A percentile compares a stretch with the other conserved stretches of the same genome.
These are phyloP conservation scores for Tetramorium bicarinatum DNA, from an alignment of 2,888 invertebrate species.

Conservation along the genomic window DNA sequence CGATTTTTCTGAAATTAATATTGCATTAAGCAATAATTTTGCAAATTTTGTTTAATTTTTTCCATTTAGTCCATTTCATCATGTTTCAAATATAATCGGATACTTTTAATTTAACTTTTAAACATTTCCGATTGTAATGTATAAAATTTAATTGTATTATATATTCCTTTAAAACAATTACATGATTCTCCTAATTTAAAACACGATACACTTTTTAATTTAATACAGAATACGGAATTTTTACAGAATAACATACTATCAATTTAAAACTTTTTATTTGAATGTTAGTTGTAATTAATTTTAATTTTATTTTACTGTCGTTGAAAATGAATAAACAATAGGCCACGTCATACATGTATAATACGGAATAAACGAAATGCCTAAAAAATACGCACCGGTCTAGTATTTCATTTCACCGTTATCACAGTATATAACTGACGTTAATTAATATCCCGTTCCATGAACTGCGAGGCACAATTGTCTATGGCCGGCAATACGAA, in stretches of 20 bases:
- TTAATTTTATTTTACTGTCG: constrained; percentile 8
- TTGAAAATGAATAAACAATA: constrained; percentile 7
- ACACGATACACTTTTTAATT: neutral
- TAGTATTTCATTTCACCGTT: constrained; percentile 25
- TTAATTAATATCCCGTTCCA: constrained; percentile 40
- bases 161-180: neutral
- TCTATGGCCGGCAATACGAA: neutral
- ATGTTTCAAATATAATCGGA: neutral
- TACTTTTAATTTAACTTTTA: constrained; percentile 2
- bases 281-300: constrained; percentile 22
- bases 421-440: constrained; percentile 19
- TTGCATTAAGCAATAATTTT: constrained; percentile 4
- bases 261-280: neutral
- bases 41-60: neutral
- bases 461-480: constrained; percentile 20
- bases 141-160: neutral
- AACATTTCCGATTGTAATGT: neutral
- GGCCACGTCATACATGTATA: neutral
- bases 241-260: neutral
- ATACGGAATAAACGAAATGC: constrained; percentile 12
- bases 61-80: neutral
- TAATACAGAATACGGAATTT: too few relatives aligned
- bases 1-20: constrained; percentile 7
- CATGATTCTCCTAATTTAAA: neutral
- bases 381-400: constrained; percentile 26